Evolutionary conservation across 2,113 vertebrate genomes (phyloP).

Genomic region (Vicugna pacos): DNA sequence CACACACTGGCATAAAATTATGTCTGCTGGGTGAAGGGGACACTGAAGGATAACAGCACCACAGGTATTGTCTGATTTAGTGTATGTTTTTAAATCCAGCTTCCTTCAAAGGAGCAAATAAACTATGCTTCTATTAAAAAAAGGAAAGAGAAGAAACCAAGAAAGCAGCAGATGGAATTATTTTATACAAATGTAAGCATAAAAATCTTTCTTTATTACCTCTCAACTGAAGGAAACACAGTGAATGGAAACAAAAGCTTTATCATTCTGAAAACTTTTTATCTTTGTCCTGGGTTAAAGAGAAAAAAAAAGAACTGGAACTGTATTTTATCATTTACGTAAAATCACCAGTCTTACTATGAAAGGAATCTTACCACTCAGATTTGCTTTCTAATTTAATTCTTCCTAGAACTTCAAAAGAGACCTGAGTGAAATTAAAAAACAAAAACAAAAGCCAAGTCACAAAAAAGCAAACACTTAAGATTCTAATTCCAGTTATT

Average conservation of each 20-base stretch:
- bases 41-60: not conserved
- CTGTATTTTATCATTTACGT: slow-evolving; percentile 27
- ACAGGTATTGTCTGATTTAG: not conserved
- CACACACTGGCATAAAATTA: not conserved
- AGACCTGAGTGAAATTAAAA: not conserved
- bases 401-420: not conserved
- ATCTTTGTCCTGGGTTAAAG: not conserved
- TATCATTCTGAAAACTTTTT: not conserved
- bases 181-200: not conserved
- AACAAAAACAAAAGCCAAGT: not conserved
- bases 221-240: slow-evolving; percentile 30
- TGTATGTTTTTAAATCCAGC: not conserved
- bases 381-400: slow-evolving; percentile 54
- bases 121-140: not conserved
- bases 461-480: not conserved
- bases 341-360: slow-evolving; percentile 42
- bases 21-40: not conserved
- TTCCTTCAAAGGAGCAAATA: slow-evolving; percentile 18
- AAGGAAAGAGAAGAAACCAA: not conserved
- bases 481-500: not conserved
- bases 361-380: not conserved
- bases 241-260: not conserved
- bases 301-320: not conserved
- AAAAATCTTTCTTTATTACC: slow-evolving; percentile 6
- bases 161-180: not conserved